phyloP scores from a whole-genome alignment of 2,888 invertebrate genomes.

The Mamestra brassicae region DNA sequence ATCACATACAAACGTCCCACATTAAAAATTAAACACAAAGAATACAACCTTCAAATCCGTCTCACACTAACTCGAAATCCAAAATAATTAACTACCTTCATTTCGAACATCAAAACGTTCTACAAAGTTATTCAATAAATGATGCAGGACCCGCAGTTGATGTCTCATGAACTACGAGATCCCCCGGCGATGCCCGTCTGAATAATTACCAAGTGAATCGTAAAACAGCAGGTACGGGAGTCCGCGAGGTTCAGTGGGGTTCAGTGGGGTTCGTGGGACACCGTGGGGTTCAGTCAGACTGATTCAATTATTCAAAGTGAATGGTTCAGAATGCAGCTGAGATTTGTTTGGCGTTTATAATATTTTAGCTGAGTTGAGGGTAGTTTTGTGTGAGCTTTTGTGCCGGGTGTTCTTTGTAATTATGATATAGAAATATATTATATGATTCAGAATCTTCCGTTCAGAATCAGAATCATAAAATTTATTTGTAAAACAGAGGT shows the following conservation, averaged over 20 bases:
- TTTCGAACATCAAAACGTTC: conserved; percentile 39
- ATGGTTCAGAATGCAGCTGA: conserved; percentile 48
- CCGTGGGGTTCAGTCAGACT: conserved; percentile 36
- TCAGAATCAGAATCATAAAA: too few species aligned
- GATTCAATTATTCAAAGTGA: conserved; percentile 59
- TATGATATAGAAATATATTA: too few species aligned
- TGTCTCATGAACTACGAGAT: conserved; percentile 58
- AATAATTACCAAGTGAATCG: conserved; percentile 62
- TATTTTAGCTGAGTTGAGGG: conserved; percentile 24
- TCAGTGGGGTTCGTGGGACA: conserved; percentile 4
- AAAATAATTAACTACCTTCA: conserved; percentile 50
- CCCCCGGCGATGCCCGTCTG: conserved; percentile 51
- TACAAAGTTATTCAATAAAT: conserved; percentile 56
- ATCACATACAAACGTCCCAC: too few species aligned
- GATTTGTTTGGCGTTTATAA: conserved; percentile 46
- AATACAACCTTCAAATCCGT: conserved; percentile 1
- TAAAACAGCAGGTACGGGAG: conserved; percentile 49
- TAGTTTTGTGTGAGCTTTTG: background rate
- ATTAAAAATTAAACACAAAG: background rate
- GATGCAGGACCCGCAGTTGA: conserved; percentile 50
- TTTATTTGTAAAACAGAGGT: too few species aligned
- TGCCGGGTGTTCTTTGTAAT: too few species aligned
- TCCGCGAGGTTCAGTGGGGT: conserved; percentile 15
- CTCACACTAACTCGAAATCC: conserved; percentile 18
- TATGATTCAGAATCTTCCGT: too few species aligned